Base-by-base conservation (phyloP, 2,888 invertebrate genomes). In the Caenorhabditis angaria region DNA sequence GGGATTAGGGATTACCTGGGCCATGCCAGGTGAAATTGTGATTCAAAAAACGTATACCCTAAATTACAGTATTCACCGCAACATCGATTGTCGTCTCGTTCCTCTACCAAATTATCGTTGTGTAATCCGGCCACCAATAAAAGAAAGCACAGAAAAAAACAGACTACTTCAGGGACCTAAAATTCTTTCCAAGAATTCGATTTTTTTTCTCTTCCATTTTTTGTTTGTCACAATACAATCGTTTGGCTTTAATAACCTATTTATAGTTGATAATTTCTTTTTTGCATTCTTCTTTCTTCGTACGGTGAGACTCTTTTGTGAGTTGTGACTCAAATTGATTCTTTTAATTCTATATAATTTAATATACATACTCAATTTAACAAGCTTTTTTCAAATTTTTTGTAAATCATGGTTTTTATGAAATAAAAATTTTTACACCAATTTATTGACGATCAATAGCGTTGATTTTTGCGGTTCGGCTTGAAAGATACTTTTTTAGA, bases 261-360 rank as follows among this genome's bases (percentile, higher is more conserved):
- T 41, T 41, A 41, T 41, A 41, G 5, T 41, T 41, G 41, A 14
- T 12, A 10, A 41, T 41, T 14, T 14, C 14, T 18, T 41, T 41
- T 41, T 41, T 3, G 6, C 18, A 41, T 41, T 41, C 41, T 18
- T 8, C 12, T 41, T 41, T 41, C 18, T 69, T 64, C 64, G 69
- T 69, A 69, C 69, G 69, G 69, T 69, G 69, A 64, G 60, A 60
- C 64, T 69, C 69, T 69, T 67, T 35, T 54, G 63, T 61, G 69
- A 64, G 69, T 59, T 56, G 56, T 69, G 69, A 64, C 64, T 64
- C 27, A 5, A 41, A 41, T 41, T 18, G 41, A 41, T 41, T 41
- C 41, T 41, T 14, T 18, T 8, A 32, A 32, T 32, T 41, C 6
- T 25, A 32, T 20, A n/a, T n/a, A n/a, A n/a, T n/a, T n/a, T n/a